phyloP scores from a whole-genome alignment of 2,113 vertebrate species.

The Crotalus horridus region DNA sequence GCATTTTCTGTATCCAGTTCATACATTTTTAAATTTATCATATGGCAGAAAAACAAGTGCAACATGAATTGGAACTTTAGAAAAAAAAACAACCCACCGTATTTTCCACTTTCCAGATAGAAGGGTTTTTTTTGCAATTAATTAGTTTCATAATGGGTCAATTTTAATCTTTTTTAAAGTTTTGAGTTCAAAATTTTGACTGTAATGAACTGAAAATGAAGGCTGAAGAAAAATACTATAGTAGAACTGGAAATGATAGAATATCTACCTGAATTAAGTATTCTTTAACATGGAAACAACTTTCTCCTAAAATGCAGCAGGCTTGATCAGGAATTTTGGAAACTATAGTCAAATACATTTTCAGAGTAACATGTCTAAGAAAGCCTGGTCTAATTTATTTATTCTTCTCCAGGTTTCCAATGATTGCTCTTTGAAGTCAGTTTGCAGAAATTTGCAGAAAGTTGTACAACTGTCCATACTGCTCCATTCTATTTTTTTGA shows the following conservation, averaged over 20 bases:
- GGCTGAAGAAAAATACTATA: not conserved
- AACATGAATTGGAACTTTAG: constrained; percentile 67
- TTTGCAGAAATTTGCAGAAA: constrained; percentile 12
- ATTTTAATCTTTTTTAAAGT: not conserved
- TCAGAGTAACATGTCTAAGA: not conserved
- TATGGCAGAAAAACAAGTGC: constrained; percentile 69
- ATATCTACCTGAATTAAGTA: not conserved
- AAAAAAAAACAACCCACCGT: constrained; percentile 29
- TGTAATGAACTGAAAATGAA: not conserved
- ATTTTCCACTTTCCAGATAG: constrained; percentile 22
- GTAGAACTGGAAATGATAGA: not conserved
- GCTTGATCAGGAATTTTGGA: not conserved
- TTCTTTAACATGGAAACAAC: not conserved
- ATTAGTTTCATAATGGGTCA: not conserved
- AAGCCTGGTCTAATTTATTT: not conserved
- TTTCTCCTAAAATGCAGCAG: not conserved
- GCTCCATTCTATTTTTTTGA: not conserved
- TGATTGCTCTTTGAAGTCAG: not conserved
- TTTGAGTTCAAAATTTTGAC: not conserved
- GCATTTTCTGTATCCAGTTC: constrained; percentile 63
- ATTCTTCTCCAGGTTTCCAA: not conserved
- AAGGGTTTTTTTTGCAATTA: constrained; percentile 9
- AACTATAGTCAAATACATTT: not conserved
- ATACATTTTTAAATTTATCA: constrained; percentile 74
- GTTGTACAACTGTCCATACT: not conserved